Evolutionary conservation across 2,888 invertebrate species (phyloP).

Genomic region (Brachycybe producta): DNA sequence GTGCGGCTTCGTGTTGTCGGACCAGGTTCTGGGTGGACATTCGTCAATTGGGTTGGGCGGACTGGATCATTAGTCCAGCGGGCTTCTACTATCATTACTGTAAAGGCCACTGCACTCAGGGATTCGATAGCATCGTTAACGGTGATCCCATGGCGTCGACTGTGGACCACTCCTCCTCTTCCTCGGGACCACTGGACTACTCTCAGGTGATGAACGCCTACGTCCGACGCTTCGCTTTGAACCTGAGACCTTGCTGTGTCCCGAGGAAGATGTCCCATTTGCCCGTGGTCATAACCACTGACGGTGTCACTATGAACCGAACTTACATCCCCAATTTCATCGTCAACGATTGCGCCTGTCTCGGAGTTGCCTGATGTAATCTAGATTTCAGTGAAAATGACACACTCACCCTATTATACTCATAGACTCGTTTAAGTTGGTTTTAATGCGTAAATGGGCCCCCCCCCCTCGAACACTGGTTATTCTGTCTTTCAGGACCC

Average conservation of each 20-base stretch:
- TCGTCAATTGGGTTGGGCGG: background rate
- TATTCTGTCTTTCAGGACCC: too few relatives aligned
- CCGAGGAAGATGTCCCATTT: background rate
- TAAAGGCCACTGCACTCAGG: background rate
- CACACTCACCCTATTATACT: too few relatives aligned
- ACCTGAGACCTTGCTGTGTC: conserved; percentile 6
- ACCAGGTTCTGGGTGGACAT: conserved; percentile 9
- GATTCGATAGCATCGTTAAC: background rate
- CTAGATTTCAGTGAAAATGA: too few relatives aligned
- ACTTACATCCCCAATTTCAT: conserved; percentile 7
- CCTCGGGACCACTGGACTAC: background rate
- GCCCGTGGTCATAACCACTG: background rate
- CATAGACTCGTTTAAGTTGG: too few relatives aligned
- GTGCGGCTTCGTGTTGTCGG: conserved; percentile 4
- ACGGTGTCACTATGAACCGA: background rate
- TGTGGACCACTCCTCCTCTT: background rate
- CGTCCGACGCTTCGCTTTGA: background rate
- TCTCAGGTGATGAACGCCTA: background rate
- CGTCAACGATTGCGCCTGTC: conserved; percentile 10
- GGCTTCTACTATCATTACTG: conserved; percentile 1
- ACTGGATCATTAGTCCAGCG: conserved; percentile 10
- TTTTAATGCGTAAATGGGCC: too few relatives aligned
- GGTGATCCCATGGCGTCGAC: background rate
- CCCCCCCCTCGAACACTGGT: too few relatives aligned
- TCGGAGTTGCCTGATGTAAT: conserved; percentile 7